Base-by-base conservation (phyloP, 2,113 vertebrate genomes). In the Hemibagrus wyckioides region DNA sequence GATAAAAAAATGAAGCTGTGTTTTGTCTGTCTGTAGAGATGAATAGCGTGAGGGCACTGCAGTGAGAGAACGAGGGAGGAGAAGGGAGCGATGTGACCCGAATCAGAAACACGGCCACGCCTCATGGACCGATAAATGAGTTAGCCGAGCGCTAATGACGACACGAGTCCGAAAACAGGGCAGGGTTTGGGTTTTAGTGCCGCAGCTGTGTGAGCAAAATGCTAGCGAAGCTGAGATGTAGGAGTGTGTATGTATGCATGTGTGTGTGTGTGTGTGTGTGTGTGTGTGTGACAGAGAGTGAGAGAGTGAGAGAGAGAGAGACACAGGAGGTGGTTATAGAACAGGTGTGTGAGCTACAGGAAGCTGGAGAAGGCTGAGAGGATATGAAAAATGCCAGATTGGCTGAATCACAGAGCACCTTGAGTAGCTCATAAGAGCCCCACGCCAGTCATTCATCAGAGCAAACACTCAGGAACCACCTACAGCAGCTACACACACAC, bases 311-410 rank as follows among this genome's bases (percentile, higher is more conserved):
- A n/a, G n/a, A n/a, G 63, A 30, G 57, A 28, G 84, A 76, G 76
- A 88, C 86, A 88, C 25, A 84, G 85, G 73, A 52, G 57, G 88
- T 84, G 89, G 80, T 75, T 84, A 83, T 71, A 87, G 63, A 44
- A 88, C 91, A 92, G 90, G 83, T 92, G 90, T 92, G 86, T 89
- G 52, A 50, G 87, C 85, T 88, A 88, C 83, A 79, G 81, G 82
- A 23, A 79, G 57, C 77, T 59, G 77, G 50, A 87, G 73, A 71
- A 28, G 48, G 59, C 65, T 67, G 77, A 84, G 65, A 85, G 52
- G 63, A 67, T 65, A 85, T 83, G 83, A 41, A 86, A 44, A 88
- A 81, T 15, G 84, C 65, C 84, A 86, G 87, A 88, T 76, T 88
- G 84, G 67, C 83, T 86, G 87, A 86, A 80, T 88, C 76, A 88